Evolutionary conservation across 2,888 invertebrate genomes (phyloP).

Genomic region (Acanthoscelides obtectus): DNA sequence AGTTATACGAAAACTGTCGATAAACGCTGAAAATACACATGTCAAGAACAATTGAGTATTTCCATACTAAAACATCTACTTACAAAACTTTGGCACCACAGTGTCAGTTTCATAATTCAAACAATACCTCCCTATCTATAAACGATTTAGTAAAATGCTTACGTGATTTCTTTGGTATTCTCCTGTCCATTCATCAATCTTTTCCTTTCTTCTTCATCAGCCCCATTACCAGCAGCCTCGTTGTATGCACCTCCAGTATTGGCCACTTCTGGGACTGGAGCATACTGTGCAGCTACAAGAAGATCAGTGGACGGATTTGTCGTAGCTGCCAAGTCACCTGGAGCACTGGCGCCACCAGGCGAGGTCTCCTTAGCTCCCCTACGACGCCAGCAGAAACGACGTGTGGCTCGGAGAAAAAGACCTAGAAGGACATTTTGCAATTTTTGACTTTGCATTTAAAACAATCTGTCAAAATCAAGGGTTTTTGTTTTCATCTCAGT

Average conservation of each 20-base stretch:
- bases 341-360: conserved; percentile 52
- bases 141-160: not conserved
- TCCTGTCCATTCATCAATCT: not conserved
- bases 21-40: too few species aligned
- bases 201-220: not conserved
- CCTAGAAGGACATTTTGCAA: too few species aligned
- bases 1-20: too few species aligned
- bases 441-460: too few species aligned
- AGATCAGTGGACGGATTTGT: conserved; percentile 74
- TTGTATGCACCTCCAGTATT: not conserved
- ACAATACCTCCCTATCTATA: too few species aligned
- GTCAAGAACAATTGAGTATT: too few species aligned
- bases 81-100: too few species aligned
- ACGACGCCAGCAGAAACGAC: conserved; percentile 42
- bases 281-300: conserved; percentile 70
- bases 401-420: conserved; percentile 40
- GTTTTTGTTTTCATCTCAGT: too few species aligned
- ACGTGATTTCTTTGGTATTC: not conserved
- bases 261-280: conserved; percentile 65
- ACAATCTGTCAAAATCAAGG: too few species aligned
- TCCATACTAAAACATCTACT: too few species aligned
- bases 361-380: conserved; percentile 50
- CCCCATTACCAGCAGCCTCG: not conserved
- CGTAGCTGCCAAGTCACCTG: conserved; percentile 55
- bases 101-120: too few species aligned